phyloP scores from a whole-genome alignment of 2,797 vertebrate genomes.

The Scyliorhinus canicula region DNA sequence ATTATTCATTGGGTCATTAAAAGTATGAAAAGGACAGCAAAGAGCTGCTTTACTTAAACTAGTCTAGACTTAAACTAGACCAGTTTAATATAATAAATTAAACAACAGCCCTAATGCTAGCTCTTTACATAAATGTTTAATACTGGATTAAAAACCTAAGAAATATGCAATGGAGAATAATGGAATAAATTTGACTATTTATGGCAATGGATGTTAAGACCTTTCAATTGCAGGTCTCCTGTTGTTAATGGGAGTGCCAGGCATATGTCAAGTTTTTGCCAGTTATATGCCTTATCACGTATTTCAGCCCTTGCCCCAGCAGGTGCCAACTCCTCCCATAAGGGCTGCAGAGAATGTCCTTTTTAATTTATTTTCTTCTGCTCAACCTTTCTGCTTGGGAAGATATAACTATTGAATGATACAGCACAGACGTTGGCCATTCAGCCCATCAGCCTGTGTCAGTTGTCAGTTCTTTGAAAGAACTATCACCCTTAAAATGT shows the following conservation, averaged over 20 bases:
- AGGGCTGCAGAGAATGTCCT: not conserved
- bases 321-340: not conserved
- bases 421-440: not conserved
- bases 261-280: too few relatives aligned
- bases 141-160: not conserved
- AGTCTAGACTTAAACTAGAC: not conserved
- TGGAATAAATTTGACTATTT: not conserved
- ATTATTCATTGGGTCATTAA: not conserved
- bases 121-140: slow-evolving; percentile 33
- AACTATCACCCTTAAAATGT: not conserved
- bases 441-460: not conserved
- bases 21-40: not conserved
- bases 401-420: not conserved
- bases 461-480: not conserved
- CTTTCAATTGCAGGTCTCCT: not conserved
- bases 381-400: not conserved
- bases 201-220: not conserved
- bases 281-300: not conserved
- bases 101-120: not conserved
- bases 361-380: not conserved
- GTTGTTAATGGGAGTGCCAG: not conserved
- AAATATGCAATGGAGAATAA: not conserved
- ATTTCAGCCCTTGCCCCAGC: not conserved
- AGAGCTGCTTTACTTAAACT: not conserved
- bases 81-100: not conserved